Evolutionary conservation across 2,113 vertebrate species (phyloP), one percentile per base, ranked within the genome.

Genomic region (Sminthopsis crassicaudata): DNA sequence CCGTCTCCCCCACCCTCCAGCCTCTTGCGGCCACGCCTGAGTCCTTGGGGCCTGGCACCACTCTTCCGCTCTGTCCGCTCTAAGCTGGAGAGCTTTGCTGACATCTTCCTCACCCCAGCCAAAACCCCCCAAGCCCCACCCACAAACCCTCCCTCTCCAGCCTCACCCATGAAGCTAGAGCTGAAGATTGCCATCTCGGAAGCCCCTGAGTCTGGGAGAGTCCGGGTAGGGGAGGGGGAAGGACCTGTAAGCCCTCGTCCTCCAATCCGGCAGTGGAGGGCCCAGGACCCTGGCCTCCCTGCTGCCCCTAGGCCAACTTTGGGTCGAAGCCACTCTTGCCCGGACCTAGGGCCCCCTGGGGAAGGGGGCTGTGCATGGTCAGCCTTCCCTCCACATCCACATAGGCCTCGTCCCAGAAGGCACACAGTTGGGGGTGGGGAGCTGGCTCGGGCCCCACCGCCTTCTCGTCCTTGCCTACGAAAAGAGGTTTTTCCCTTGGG

Each of bases 31-130:
- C 97, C 98, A 89, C 96, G 92, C 90, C 97, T 98, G 94, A 97
- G 95, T 95, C 97, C 97, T 95, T 99, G 99, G 99, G 97, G 99
- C 92, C 98, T 99, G 60, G 99, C 98, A 6, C 99, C 99, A 0
- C 98, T 99, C 93, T 98, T 99, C 93, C 99, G 99, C 94, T 99
- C 98, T 0, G 98, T 99, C 95, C 99, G 98, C 90, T 99, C 99
- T 9, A 99, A 99, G 98, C 98, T 99, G 97, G 99, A 99, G 90
- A 99, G 98, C 97, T 99, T 99, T 96, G 99, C 99, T 0, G 99
- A 99, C 96, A 99, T 99, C 50, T 99, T 99, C 96, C 99, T 99
- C 98, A 99, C 98, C 76, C 99, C 99, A 0, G 98, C 98, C 76
- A 98, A 98, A 94, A 92, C 93, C 36, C 95, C 97, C 8, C 92